Conservation (phyloP, 2,113 vertebrate genomes). For the Potamarius usumacintae region DNA sequence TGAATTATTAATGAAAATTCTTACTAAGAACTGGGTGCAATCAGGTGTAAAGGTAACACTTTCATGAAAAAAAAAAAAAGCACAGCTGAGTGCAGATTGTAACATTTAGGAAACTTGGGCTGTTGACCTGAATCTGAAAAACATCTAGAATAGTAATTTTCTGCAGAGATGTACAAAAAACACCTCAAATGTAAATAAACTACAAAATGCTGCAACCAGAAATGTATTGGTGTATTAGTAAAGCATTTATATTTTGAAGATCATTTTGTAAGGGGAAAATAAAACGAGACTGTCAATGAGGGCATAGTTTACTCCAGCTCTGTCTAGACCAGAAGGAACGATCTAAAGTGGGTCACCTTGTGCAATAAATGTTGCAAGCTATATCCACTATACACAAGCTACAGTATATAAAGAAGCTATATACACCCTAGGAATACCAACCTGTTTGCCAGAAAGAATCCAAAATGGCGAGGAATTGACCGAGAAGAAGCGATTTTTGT, state of each 20-base stretch:
- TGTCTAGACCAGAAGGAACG: too few species aligned
- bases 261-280: neutral
- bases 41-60: slow-evolving; percentile 42
- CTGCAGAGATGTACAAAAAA: neutral
- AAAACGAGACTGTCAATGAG: too few species aligned
- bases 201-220: neutral
- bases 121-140: slow-evolving; percentile 1
- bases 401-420: too few species aligned
- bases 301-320: too few species aligned
- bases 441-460: too few species aligned
- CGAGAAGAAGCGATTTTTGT: too few species aligned
- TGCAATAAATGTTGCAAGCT: too few species aligned
- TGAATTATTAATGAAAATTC: slow-evolving; percentile 50
- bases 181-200: neutral
- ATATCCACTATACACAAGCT: too few species aligned
- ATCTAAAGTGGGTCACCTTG: too few species aligned
- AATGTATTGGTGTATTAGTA: neutral
- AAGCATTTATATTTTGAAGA: neutral
- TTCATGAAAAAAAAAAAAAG: slow-evolving; percentile 6
- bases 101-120: slow-evolving; percentile 27
- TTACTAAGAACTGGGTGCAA: slow-evolving; percentile 10
- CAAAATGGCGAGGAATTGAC: too few species aligned
- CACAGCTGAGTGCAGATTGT: neutral
- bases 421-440: too few species aligned
- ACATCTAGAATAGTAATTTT: neutral